Percentiles rank a stretch among this genome's conserved stretches.
Evolutionary conservation across 2,797 vertebrate species (phyloP).

Genomic region (Dallia pectoralis): DNA sequence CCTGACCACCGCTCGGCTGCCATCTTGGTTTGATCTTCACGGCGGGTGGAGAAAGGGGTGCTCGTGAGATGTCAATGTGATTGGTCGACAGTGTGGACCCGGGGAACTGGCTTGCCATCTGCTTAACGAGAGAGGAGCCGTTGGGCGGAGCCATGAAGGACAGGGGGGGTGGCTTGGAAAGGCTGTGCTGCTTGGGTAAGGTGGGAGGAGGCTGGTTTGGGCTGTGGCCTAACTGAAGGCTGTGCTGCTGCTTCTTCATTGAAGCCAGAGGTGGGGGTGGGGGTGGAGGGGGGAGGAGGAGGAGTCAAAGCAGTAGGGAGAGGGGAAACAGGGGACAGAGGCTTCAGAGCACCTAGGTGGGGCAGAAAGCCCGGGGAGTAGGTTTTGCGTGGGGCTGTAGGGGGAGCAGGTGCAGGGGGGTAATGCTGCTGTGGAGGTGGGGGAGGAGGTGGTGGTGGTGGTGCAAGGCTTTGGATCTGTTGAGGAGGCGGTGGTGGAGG

Average conservation of each 20-base stretch:
- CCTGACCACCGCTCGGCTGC: slow-evolving; percentile 78
- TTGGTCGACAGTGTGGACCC: slow-evolving; percentile 66
- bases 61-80: slow-evolving; percentile 67
- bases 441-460: slow-evolving; percentile 60
- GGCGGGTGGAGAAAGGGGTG: slow-evolving; percentile 86
- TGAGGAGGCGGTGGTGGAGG: slow-evolving; percentile 60
- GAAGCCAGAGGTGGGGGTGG: slow-evolving; percentile 65
- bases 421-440: slow-evolving; percentile 20
- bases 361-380: slow-evolving; percentile 70
- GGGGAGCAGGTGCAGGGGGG: slow-evolving; percentile 44
- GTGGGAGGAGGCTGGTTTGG: slow-evolving; percentile 75
- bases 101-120: slow-evolving; percentile 88
- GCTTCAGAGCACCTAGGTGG: slow-evolving; percentile 69
- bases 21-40: slow-evolving; percentile 94
- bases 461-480: slow-evolving; percentile 43
- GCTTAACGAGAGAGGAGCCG: slow-evolving; percentile 80
- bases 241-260: slow-evolving; percentile 81
- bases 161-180: slow-evolving; percentile 70
- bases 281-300: slow-evolving; percentile 60
- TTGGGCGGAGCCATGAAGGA: slow-evolving; percentile 56
- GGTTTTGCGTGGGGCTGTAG: slow-evolving; percentile 75
- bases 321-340: slow-evolving; percentile 58
- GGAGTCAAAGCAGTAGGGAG: slow-evolving; percentile 50
- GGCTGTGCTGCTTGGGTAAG: slow-evolving; percentile 87
- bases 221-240: slow-evolving; percentile 62